These are phyloP conservation scores for Trichomycterus rosablanca DNA, from an alignment of 2,113 vertebrate species.

Conservation along the genomic window DNA sequence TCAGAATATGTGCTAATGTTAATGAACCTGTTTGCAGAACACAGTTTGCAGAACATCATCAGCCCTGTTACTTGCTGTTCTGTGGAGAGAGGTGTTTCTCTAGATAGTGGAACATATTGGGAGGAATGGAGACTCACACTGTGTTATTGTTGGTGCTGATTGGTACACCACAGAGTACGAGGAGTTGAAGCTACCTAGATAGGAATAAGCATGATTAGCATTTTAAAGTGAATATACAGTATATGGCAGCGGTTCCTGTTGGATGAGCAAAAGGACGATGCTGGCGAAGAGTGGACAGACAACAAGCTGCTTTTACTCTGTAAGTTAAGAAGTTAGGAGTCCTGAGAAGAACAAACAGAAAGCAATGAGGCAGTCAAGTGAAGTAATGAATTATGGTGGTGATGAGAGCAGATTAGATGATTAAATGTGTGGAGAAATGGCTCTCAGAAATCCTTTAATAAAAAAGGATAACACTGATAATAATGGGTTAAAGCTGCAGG, in stretches of 20 bases:
- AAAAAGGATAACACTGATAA: not conserved
- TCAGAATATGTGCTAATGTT: too few species aligned
- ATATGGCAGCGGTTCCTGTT: constrained; percentile 31
- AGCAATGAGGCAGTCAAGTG: constrained; percentile 13
- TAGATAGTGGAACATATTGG: constrained; percentile 46
- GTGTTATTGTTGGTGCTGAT: constrained; percentile 49
- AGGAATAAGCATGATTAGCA: constrained; percentile 47
- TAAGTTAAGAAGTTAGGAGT: constrained; percentile 16
- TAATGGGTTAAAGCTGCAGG: constrained; percentile 2
- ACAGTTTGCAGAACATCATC: too few species aligned
- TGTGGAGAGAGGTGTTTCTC: constrained; percentile 45
- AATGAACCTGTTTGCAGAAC: too few species aligned
- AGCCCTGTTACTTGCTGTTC: too few species aligned
- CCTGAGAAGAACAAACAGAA: constrained; percentile 24
- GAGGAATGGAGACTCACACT: constrained; percentile 39
- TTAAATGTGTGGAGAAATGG: constrained; percentile 8
- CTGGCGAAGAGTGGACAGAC: constrained; percentile 17
- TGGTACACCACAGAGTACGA: constrained; percentile 47
- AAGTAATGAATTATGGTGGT: constrained; percentile 7
- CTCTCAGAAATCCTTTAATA: constrained; percentile 20
- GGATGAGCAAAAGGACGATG: constrained; percentile 2
- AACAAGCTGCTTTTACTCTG: constrained; percentile 27
- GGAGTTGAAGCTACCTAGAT: constrained; percentile 56
- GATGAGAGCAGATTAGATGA: constrained; percentile 32
- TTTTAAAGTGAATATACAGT: not conserved